Base-by-base conservation (phyloP, 2,888 invertebrate species). In the Melikaiella ostensackeni region DNA sequence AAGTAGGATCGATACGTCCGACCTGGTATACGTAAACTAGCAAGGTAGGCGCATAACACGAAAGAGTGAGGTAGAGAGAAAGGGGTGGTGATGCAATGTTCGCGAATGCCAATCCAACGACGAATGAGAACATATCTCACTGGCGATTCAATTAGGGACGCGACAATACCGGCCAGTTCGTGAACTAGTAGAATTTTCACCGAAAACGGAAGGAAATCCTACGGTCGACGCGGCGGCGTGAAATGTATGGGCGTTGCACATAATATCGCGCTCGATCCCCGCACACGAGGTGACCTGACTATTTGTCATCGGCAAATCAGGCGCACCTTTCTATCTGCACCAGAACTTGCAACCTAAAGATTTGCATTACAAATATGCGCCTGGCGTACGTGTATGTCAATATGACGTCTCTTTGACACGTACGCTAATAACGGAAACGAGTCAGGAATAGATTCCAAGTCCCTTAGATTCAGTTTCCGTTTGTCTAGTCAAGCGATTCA, bases 361-460 rank as follows among this genome's bases (percentile, higher is more conserved):
- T 89, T 89, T 89, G 89, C 89, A 89, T 89, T 88, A 88, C 89
- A 89, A 89, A 89, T 89, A 86, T 85, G 83, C 83, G 82, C 85
- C 79, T 81, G 80, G 83, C 82, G 84, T 83, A 80, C 82, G 83
- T 83, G 82, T 85, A 84, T 83, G 86, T 85, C 87, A 86, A 88
- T 88, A 87, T 87, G 85, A 87, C 84, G 83, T 81, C 76, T 82
- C 79, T 81, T 77, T 79, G 66, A 66, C 24, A 70, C 50, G n/a
- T 55, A 13, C 42, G n/a, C 33, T 64, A 64, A 38, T 38, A 70
- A 70, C 50, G 70, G 70, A 70, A 70, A 70, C 70, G 30, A 70
- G 70, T 70, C 70, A 33, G 70, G 70, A 70, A 70, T 50, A 70
- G 30, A 70, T 70, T 50, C n/a, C 70, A 66, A 50, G 46, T 66